phyloP scores from a whole-genome alignment of 2,113 vertebrate species.

The Hemibagrus wyckioides region DNA sequence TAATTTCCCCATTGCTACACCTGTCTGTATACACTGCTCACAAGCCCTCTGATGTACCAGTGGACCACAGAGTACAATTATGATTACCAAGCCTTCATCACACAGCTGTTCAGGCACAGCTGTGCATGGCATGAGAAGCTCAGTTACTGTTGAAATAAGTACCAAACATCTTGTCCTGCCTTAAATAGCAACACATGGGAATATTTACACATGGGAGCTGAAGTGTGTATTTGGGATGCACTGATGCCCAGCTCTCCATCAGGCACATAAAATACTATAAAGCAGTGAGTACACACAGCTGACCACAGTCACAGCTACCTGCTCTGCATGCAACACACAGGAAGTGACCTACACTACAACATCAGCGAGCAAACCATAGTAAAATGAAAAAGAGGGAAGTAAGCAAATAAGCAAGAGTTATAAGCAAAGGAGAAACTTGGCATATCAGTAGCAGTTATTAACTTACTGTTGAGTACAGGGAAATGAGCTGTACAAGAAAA shows the following conservation, averaged over 20 bases:
- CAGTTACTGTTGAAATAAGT: neutral
- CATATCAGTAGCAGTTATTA: conserved; percentile 48
- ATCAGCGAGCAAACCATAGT: neutral
- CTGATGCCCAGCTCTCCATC: neutral
- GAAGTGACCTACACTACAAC: conserved; percentile 27
- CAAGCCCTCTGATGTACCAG: neutral
- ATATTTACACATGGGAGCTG: neutral
- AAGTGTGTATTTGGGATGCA: neutral
- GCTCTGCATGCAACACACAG: conserved; percentile 40
- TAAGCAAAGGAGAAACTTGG: conserved; percentile 38
- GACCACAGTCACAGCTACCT: conserved; percentile 30
- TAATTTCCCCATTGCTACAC: conserved; percentile 46
- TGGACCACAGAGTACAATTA: conserved; percentile 31
- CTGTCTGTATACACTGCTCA: conserved; percentile 32
- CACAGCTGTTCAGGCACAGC: conserved; percentile 50
- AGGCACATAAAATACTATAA: neutral
- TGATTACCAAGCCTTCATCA: conserved; percentile 21
- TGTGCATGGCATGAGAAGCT: conserved; percentile 27
- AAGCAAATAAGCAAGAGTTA: conserved; percentile 15
- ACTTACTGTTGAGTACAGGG: conserved; percentile 73
- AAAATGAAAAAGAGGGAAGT: conserved; percentile 62
- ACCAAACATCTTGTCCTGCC: neutral
- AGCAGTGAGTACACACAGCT: conserved; percentile 13
- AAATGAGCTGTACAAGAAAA: conserved; percentile 62
- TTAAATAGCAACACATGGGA: neutral